A percentile compares a stretch with the other conserved stretches of the same genome.
Evolutionary conservation across 2,113 vertebrate genomes (phyloP).

Genomic region (Lepisosteus oculatus): DNA sequence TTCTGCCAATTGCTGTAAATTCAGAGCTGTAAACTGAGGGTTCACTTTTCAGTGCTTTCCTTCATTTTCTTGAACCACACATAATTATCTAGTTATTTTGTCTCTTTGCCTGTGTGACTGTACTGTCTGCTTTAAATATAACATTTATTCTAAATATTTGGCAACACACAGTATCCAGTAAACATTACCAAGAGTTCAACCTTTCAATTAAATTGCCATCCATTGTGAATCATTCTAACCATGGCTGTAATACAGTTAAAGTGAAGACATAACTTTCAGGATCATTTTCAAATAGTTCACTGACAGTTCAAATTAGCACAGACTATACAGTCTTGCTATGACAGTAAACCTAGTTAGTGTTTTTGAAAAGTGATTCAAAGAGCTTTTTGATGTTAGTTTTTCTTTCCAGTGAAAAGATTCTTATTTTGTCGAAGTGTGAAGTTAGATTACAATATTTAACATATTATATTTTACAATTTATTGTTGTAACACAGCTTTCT

Average conservation of each 20-base stretch:
- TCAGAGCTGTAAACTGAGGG: conserved; percentile 54
- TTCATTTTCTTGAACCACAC: conserved; percentile 25
- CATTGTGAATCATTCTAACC: conserved; percentile 55
- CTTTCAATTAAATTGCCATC: conserved; percentile 62
- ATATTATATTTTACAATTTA: too few species aligned
- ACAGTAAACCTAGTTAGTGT: conserved; percentile 10
- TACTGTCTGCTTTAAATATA: conserved; percentile 53
- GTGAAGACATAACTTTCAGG: conserved; percentile 41
- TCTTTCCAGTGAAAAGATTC: too few species aligned
- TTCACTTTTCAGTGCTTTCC: conserved; percentile 48
- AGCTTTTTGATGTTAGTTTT: conserved; percentile 30
- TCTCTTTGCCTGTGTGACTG: conserved; percentile 43
- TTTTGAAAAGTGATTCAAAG: conserved; percentile 22
- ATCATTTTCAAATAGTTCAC: conserved; percentile 42
- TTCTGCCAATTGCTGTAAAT: conserved; percentile 36
- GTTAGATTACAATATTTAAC: too few species aligned
- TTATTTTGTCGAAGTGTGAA: too few species aligned
- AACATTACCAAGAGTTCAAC: conserved; percentile 44
- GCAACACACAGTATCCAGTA: conserved; percentile 56
- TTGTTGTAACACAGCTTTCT: too few species aligned
- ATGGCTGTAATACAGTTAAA: conserved; percentile 59
- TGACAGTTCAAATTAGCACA: conserved; percentile 36
- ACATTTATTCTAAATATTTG: conserved; percentile 48
- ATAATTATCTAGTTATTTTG: conserved; percentile 30
- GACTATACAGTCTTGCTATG: conserved; percentile 28